Evolutionary conservation across 2,888 invertebrate genomes (phyloP).

Genomic region (Hanleya hanleyi): DNA sequence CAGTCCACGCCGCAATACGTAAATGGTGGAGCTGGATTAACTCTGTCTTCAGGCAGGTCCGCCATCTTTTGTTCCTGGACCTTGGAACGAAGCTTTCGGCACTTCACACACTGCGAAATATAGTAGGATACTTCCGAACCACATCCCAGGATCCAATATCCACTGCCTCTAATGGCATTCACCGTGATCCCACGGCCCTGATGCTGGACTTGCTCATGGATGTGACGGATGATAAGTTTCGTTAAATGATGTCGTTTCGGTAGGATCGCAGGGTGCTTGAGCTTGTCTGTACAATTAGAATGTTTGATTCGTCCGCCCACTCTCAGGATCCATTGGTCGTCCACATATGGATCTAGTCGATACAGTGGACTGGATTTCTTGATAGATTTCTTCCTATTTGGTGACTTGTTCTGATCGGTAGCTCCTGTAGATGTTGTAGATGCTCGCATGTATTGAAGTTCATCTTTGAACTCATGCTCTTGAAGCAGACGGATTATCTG

Average conservation of each 20-base stretch:
- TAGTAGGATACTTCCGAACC: constrained; percentile 41
- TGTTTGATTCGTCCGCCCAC: constrained; percentile 32
- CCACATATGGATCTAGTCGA: constrained; percentile 5
- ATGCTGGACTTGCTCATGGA: constrained; percentile 33
- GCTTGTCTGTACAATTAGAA: constrained; percentile 2
- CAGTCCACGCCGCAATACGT: constrained; percentile 61
- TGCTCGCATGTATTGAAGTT: neutral
- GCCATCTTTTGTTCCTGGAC: constrained; percentile 59
- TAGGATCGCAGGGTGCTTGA: constrained; percentile 32
- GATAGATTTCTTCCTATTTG: neutral
- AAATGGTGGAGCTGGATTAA: constrained; percentile 56
- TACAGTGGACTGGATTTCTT: neutral
- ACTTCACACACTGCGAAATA: constrained; percentile 55
- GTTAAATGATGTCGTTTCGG: constrained; percentile 24
- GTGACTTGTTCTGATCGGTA: too few relatives aligned
- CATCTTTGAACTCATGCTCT: neutral
- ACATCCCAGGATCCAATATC: constrained; percentile 61
- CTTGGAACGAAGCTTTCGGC: constrained; percentile 46
- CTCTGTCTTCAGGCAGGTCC: constrained; percentile 59
- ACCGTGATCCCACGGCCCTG: constrained; percentile 42
- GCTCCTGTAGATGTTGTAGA: neutral
- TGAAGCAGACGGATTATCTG: neutral
- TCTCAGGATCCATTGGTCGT: constrained; percentile 21
- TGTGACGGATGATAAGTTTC: constrained; percentile 31
- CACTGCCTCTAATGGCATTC: constrained; percentile 37